Evolutionary conservation across 2,797 vertebrate genomes (phyloP), one percentile per base, ranked within the genome.

Genomic region (Xenops minutus): DNA sequence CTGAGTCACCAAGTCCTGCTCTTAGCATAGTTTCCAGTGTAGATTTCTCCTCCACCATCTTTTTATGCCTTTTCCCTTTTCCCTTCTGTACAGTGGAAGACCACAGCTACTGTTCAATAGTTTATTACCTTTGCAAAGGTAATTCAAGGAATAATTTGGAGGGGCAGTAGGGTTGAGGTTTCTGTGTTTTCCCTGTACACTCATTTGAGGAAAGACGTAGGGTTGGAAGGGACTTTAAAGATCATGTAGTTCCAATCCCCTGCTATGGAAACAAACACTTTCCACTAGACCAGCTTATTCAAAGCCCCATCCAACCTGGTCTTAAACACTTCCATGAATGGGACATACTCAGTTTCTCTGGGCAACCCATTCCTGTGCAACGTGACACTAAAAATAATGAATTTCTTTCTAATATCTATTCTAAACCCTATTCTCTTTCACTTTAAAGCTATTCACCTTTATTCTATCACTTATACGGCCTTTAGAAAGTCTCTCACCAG

Each of bases 141-240:
- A 93, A 67, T 68, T 74, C 21, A 76, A 79, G 68, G 2, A 68
- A 39, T 37, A 72, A 41, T 27, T 49, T 27, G 9, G n/a, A 61
- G 13, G 13, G 1, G 5, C 41, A 3, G 1, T 51, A n/a, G 12
- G 2, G 1, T 3, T 73, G 27, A 68, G 3, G 0, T 72, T 43
- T 89, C 68, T 64, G 4, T 34, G 13, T 18, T 72, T 61, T 90
- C 27, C 13, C 10, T 80, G 4, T 54, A 24, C 8, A 36, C 5
- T 36, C 1, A 3, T 49, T 88, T 87, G 20, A 29, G 24, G 78
- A 67, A 83, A 88, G 64, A 54, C 2, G 26, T 18, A 71, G 29
- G 14, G 14, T 13, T 76, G 29, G 43, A 71, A 89, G 12, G n/a
- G 23, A 63, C 24, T 0, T 2, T 51, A 26, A 37, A 0, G 0